A percentile compares a stretch with the other conserved stretches of the same genome.
Conservation (phyloP, 1,140 invertebrate species). For the Zaprionus inermis region DNA sequence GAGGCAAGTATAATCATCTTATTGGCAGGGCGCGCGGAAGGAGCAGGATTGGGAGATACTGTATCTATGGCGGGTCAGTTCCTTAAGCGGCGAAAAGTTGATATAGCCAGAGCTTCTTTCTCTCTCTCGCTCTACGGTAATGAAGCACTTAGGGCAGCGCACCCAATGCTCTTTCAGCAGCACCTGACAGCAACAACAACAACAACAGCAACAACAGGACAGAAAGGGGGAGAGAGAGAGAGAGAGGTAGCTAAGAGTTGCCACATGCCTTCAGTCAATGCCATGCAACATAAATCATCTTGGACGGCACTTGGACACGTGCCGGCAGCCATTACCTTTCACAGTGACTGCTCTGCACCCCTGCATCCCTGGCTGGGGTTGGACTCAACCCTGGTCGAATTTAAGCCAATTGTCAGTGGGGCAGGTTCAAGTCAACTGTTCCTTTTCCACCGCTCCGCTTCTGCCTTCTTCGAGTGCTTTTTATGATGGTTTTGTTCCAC, state of each 20-base stretch:
- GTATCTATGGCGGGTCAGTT: not conserved
- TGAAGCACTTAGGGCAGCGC: not conserved
- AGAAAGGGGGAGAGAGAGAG: not conserved
- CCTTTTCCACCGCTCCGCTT: not conserved
- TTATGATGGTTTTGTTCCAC: constrained; percentile 56
- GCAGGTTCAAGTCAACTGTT: constrained; percentile 73
- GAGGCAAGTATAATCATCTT: constrained; percentile 34
- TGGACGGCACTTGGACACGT: constrained; percentile 73
- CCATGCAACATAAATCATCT: constrained; percentile 75
- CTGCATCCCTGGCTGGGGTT: not conserved
- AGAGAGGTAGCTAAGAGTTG: constrained; percentile 24
- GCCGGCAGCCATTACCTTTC: constrained; percentile 59
- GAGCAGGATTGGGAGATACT: not conserved
- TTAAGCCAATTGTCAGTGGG: constrained; percentile 80
- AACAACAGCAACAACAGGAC: not conserved
- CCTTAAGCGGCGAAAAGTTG: constrained; percentile 6
- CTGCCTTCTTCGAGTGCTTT: constrained; percentile 39
- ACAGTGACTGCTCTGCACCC: not conserved
- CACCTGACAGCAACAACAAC: constrained; percentile 9
- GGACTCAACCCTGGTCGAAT: constrained; percentile 21
- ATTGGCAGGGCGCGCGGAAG: not conserved
- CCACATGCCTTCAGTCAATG: constrained; percentile 77
- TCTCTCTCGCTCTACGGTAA: not conserved
- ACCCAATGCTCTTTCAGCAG: not conserved
- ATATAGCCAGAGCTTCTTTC: not conserved